Evolutionary conservation across 2,113 vertebrate species (phyloP).

Genomic region (Poeciliopsis occidentalis): DNA sequence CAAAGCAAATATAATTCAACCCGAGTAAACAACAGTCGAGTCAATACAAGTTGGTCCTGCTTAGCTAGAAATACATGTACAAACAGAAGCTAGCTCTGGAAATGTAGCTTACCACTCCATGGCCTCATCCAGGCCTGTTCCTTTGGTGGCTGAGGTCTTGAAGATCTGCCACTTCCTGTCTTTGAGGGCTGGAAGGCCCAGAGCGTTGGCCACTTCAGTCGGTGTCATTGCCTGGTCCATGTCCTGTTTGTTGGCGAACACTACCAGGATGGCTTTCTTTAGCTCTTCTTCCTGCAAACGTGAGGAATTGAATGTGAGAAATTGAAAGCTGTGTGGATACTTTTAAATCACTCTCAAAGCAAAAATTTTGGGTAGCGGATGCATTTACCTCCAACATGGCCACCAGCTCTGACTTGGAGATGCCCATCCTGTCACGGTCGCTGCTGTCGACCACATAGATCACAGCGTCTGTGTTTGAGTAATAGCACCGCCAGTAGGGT

Average conservation of each 20-base stretch:
- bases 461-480: constrained; percentile 97
- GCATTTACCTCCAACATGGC: constrained; percentile 93
- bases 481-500: constrained; percentile 98
- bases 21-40: constrained; percentile 5
- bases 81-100: background rate
- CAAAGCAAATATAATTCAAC: constrained; percentile 16
- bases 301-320: too few relatives aligned
- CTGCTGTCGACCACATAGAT: constrained; percentile 99
- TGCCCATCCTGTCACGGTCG: constrained; percentile 96
- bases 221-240: constrained; percentile 99
- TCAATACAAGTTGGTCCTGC: background rate
- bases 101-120: constrained; percentile 91
- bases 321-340: too few relatives aligned
- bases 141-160: constrained; percentile 97
- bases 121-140: constrained; percentile 93
- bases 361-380: too few relatives aligned
- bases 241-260: constrained; percentile 99
- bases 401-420: constrained; percentile 97
- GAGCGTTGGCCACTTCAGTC: constrained; percentile 92
- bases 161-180: constrained; percentile 99
- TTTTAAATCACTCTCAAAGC: too few relatives aligned
- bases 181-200: constrained; percentile 93
- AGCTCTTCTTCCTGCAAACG: constrained; percentile 91
- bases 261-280: constrained; percentile 97
- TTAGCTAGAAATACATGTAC: background rate